Evolutionary conservation across 2,888 invertebrate species (phyloP).

Genomic region (Catocala nupta): DNA sequence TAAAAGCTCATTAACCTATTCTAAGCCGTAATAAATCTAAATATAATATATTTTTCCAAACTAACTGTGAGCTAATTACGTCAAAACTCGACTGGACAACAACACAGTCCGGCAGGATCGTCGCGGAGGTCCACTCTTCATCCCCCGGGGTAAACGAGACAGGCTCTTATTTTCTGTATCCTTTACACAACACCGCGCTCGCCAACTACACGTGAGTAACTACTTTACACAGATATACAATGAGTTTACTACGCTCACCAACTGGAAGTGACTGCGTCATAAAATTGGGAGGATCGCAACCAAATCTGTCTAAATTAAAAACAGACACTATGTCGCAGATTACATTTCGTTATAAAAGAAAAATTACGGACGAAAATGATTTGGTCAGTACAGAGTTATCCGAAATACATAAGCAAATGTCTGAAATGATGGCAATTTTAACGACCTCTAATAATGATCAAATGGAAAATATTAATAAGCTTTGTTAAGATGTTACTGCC

Average conservation of each 20-base stretch:
- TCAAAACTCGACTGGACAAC: background rate
- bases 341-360: slow-evolving; percentile 4
- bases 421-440: slow-evolving; percentile 16
- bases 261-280: slow-evolving; percentile 3
- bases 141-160: background rate
- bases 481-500: slow-evolving; percentile 8
- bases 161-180: background rate
- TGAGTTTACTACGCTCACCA: slow-evolving; percentile 1
- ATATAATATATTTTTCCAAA: background rate
- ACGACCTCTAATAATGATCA: slow-evolving; percentile 10
- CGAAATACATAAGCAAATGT: slow-evolving; percentile 11
- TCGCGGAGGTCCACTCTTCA: background rate
- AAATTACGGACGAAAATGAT: slow-evolving; percentile 3
- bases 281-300: slow-evolving; percentile 1
- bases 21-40: background rate
- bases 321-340: background rate
- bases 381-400: background rate
- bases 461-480: slow-evolving; percentile 6
- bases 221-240: slow-evolving; percentile 7
- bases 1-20: background rate
- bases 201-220: background rate
- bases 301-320: slow-evolving; percentile 8
- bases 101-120: background rate
- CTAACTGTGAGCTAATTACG: background rate
- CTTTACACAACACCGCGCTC: background rate